Conservation (phyloP, 2,113 vertebrate genomes). For the Mirza zaza region DNA sequence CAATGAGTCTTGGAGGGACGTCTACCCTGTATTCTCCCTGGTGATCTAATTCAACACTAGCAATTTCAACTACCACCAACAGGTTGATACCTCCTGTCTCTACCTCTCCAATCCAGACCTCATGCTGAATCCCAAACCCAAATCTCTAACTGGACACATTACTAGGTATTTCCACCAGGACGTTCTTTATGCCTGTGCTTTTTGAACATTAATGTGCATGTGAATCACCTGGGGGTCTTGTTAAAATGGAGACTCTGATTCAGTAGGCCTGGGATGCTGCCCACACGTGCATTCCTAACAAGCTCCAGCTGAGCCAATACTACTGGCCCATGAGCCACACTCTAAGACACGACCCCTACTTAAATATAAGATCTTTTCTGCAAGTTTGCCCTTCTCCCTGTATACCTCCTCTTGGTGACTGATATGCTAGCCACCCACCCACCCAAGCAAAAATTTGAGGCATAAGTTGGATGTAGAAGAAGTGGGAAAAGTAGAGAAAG, state of each 20-base stretch:
- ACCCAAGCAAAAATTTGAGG: background rate
- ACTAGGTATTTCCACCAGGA: background rate
- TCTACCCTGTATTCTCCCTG: background rate
- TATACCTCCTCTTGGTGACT: background rate
- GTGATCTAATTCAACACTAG: background rate
- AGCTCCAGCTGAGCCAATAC: background rate
- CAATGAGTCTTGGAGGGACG: background rate
- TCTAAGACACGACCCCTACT: background rate
- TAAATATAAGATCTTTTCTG: background rate
- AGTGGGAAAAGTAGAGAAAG: background rate
- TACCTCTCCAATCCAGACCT: background rate
- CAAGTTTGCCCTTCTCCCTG: background rate
- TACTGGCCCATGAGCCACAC: background rate
- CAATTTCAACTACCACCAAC: slow-evolving; percentile 11
- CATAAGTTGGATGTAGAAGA: background rate
- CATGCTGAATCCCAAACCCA: background rate
- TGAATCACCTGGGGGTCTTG: background rate
- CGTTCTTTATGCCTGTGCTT: background rate
- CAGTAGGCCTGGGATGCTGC: background rate
- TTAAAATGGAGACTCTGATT: slow-evolving; percentile 43
- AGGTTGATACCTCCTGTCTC: background rate
- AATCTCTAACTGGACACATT: background rate
- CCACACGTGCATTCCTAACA: background rate
- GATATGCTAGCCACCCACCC: background rate
- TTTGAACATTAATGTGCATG: background rate